Conservation (phyloP, 2,888 invertebrate species). For the Osedax frankpressi region DNA sequence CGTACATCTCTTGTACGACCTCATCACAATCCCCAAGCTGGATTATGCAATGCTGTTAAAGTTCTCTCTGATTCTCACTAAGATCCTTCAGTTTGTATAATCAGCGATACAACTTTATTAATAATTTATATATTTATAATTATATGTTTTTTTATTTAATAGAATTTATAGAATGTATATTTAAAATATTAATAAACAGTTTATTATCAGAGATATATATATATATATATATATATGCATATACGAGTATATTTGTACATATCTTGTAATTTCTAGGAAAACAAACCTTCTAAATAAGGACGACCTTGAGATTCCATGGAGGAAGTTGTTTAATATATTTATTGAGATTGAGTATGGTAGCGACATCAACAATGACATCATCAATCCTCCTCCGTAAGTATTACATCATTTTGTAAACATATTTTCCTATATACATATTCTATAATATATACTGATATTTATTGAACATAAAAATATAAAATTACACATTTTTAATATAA, state of each 20-base stretch:
- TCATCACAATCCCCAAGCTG: conserved; percentile 62
- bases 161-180: no score
- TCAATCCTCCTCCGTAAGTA: conserved; percentile 37
- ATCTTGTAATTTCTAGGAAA: no score
- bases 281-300: conserved; percentile 61
- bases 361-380: conserved; percentile 28
- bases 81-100: conserved; percentile 62
- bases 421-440: not conserved
- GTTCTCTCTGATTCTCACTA: conserved; percentile 57
- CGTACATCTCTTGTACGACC: conserved; percentile 64
- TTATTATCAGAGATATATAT: no score
- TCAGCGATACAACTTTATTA: not conserved
- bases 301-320: conserved; percentile 72
- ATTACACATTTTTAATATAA: no score
- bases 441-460: no score
- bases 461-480: no score
- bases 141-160: not conserved
- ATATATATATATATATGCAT: no score
- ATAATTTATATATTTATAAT: not conserved
- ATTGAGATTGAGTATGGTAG: conserved; percentile 32
- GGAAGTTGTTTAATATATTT: conserved; percentile 62
- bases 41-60: conserved; percentile 63
- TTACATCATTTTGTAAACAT: not conserved
- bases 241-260: no score
- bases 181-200: no score